Base-by-base conservation (phyloP, 2,888 invertebrate species). In the Mylabris sibirica region DNA sequence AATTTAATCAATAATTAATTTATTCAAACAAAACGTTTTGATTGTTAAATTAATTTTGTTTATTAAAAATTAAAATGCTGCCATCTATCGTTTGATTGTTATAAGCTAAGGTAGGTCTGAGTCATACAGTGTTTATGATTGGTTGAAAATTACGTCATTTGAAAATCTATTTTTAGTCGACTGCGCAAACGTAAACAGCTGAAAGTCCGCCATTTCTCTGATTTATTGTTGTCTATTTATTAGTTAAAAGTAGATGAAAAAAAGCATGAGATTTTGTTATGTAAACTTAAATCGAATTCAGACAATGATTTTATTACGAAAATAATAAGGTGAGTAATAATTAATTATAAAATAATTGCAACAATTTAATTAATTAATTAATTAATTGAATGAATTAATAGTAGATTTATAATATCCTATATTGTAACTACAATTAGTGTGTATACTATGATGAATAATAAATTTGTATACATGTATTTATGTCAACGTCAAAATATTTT, bases 201-300 rank as follows among this genome's bases (percentile, higher is more conserved):
- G 77, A 77, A 77, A 82, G 79, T 82, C 81, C 84, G 84, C 84
- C 84, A 84, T 84, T 82, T 82, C 81, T 83, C 78, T 80, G 80
- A 81, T 83, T 83, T 83, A 81, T 82, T 82, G 81, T 82, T 81
- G 81, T 80, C 74, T 78, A 78, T 80, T 79, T 78, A 78, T 76
- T 77, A 76, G 11, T 22, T n/a, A 17, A 5, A 17, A 38, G 38
- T 38, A 11, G 38, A 44, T n/a, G n/a, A 4, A 17, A 75, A 77
- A 78, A 78, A 77, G 74, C 71, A 72, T 75, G 70, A 75, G 69
- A 74, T 71, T 72, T 72, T 72, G 70, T 76, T 76, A 76, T 72
- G 71, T 74, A 72, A 76, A 78, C 71, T 70, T 70, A 65, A 63
- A 67, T 71, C 44, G 71, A 73, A 66, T 71, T 53, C 49, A 61